A percentile compares a stretch with the other conserved stretches of the same genome.
These are phyloP conservation scores for Iphiclides podalirius DNA, from an alignment of 2,888 invertebrate genomes.

Conservation along the genomic window DNA sequence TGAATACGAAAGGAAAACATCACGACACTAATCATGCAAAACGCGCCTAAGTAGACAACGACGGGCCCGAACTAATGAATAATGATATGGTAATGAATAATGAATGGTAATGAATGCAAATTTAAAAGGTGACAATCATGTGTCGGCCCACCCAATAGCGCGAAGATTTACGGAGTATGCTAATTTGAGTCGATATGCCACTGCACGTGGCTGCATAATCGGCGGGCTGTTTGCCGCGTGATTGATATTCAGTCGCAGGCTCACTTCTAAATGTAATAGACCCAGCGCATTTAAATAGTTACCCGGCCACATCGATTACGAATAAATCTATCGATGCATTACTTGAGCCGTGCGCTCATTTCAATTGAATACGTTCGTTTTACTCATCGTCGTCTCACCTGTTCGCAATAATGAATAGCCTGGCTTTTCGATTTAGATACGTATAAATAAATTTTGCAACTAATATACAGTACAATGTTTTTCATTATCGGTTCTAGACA, in stretches of 20 bases:
- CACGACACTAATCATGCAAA: conserved; percentile 64
- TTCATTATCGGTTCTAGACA: too few relatives aligned
- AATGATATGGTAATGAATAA: conserved; percentile 38
- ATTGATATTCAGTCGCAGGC: conserved; percentile 54
- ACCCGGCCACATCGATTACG: conserved; percentile 21
- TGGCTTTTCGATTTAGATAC: too few relatives aligned
- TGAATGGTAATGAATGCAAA: conserved; percentile 71
- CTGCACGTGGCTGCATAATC: conserved; percentile 66
- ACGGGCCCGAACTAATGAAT: conserved; percentile 43
- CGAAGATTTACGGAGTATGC: conserved; percentile 58
- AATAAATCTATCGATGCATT: conserved; percentile 11
- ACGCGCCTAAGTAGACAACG: conserved; percentile 52
- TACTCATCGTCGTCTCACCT: conserved; percentile 7
- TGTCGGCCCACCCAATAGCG: conserved; percentile 67
- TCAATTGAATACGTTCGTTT: conserved; percentile 13
- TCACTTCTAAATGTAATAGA: conserved; percentile 35
- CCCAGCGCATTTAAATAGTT: conserved; percentile 23
- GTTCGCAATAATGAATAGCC: neutral
- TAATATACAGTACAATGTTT: too few relatives aligned
- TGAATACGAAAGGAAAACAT: conserved; percentile 55
- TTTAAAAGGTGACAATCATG: conserved; percentile 76
- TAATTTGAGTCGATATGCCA: conserved; percentile 63
- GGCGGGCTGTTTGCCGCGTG: conserved; percentile 48
- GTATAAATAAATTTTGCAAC: too few relatives aligned
- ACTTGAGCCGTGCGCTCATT: conserved; percentile 5